Base-by-base conservation (phyloP, 2,888 invertebrate species). In the Polymixis lichenea region DNA sequence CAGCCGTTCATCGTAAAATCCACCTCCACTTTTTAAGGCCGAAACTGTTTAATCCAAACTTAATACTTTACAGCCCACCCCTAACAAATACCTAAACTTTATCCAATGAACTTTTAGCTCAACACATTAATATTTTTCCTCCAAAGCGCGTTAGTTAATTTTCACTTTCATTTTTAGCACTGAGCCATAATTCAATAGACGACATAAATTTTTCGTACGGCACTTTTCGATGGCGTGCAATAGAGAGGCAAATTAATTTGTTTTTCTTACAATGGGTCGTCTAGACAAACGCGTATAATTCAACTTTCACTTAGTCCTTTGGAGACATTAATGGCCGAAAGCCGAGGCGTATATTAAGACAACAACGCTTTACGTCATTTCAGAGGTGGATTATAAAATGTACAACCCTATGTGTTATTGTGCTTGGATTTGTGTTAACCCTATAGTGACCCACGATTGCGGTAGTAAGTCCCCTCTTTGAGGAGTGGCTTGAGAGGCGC, bases 231-330 rank as follows among this genome's bases (percentile, higher is more conserved):
- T 92, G 90, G 91, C 91, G 90, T 93, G 94, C 94, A 92, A 93
- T 94, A 92, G 94, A 92, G 94, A 90, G 93, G 92, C 91, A 93
- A 94, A 95, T 95, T 96, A 95, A 95, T 95, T 96, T 96, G 95
- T 96, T 96, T 96, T 96, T 95, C 95, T 94, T 93, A 96, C 95
- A 95, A 96, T 95, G 92, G 95, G 88, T 89, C 91, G 96, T 96
- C 96, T 96, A 96, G 96, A 96, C 96, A 94, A 95, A 92, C 93
- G 93, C 92, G 89, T 93, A 96, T 96, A 95, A 95, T 94, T 96
- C 95, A 95, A 94, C 93, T 94, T 95, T 95, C 95, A 95, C 96
- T 96, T 96, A 96, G 95, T 91, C 86, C 88, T 90, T 89, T 82
- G 90, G 85, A 90, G 94, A 95, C 94, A 92, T 92, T 96, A 95